phyloP scores from a whole-genome alignment of 2,797 vertebrate genomes.

The Gephyroberyx darwinii region DNA sequence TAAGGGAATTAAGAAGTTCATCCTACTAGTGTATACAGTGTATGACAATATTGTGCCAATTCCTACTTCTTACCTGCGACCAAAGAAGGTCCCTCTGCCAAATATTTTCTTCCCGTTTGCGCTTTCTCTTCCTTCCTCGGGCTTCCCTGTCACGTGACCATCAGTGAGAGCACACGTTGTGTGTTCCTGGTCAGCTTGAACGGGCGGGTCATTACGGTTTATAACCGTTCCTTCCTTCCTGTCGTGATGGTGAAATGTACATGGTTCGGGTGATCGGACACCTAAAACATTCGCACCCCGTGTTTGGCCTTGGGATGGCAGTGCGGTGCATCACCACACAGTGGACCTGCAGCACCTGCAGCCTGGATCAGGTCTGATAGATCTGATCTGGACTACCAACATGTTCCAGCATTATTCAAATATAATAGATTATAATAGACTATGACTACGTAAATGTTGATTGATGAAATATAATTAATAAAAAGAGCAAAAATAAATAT shows the following conservation, averaged over 20 bases:
- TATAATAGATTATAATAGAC: too few relatives aligned
- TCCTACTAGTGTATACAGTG: not conserved
- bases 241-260: too few relatives aligned
- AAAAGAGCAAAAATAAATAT: too few relatives aligned
- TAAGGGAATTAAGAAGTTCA: too few relatives aligned
- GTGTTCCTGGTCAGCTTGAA: accelerated
- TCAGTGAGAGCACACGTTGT: not conserved
- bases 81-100: not conserved
- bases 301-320: constrained; percentile 29
- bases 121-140: constrained; percentile 13
- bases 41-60: too few relatives aligned
- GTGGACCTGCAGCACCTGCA: too few relatives aligned
- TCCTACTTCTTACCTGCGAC: constrained; percentile 29
- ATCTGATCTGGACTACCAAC: not conserved
- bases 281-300: constrained; percentile 25
- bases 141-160: constrained; percentile 65
- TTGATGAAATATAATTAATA: too few relatives aligned
- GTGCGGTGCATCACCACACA: not conserved
- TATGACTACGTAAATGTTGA: too few relatives aligned
- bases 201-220: constrained; percentile 40
- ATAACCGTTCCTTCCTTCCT: not conserved
- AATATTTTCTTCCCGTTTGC: not conserved
- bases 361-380: too few relatives aligned
- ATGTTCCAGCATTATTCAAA: too few relatives aligned
- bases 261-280: not conserved